Base-by-base conservation (phyloP, 2,113 vertebrate genomes). In the Telmatochromis sp. region DNA sequence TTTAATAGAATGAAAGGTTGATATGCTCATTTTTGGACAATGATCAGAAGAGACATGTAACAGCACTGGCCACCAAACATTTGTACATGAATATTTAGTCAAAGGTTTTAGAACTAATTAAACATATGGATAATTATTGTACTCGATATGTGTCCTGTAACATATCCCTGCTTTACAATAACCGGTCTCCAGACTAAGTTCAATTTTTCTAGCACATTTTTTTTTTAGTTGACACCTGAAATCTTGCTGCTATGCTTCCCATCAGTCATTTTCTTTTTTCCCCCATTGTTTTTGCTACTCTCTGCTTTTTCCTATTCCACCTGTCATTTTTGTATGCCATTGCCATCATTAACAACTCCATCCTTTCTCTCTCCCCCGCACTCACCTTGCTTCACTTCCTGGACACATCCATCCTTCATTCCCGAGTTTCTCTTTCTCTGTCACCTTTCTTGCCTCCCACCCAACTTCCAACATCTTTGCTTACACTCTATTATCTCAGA, bases 251-350 rank as follows among this genome's bases (percentile, higher is more conserved):
- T 26, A 81, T 80, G 13, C 78, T 86, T 65, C 33, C 87, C 37
- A 89, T 90, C 89, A 82, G 11, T 84, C 87, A 79, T 53, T 81
- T 33, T 35, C 68, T 70, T 75, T 85, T 26, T 26, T 3, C 2
- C 14, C 40, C 40, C 33, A 33, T 58, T 45, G 58, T 80, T 17
- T n/a, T 88, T 81, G 79, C 82, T 87, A 88, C 86, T 85, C 90
- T 80, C 65, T 58, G 45, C 85, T 26, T 58, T 82, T 58, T 45
- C 81, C 53, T 78, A 9, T 35, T 90, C 92, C 90, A 91, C 92
- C 90, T 81, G 70, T 84, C 93, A 85, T 87, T 91, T 86, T 54
- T 85, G 85, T 84, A 40, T 60, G 47, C 80, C 90, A 79, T 37
- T 78, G 28, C 33, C 65, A 87, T 88, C 80, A 81, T 87, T 40